Percentiles rank a stretch among this genome's conserved stretches.
phyloP scores from a whole-genome alignment of 2,113 vertebrate genomes.

The Aythya baeri region DNA sequence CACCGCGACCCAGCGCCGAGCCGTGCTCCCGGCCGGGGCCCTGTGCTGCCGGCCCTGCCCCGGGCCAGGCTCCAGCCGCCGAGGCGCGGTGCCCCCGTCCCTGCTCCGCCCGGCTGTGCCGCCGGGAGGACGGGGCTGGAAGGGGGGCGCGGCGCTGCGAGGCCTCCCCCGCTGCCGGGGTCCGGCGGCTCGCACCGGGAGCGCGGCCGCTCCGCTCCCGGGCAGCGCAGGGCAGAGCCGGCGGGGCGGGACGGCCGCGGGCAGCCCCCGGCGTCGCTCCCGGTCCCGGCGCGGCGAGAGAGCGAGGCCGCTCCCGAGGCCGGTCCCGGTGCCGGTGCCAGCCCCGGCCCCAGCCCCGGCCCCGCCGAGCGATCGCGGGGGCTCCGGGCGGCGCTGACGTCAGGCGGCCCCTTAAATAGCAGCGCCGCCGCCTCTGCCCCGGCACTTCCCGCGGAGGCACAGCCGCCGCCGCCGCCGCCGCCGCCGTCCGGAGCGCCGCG shows the following conservation, averaged over 20 bases:
- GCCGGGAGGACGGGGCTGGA: neutral
- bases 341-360: neutral
- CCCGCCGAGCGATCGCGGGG: slow-evolving; percentile 24
- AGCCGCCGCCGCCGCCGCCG: neutral
- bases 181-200: no score
- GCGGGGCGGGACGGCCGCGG: neutral
- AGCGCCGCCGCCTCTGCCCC: slow-evolving; percentile 56
- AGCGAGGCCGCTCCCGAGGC: neutral
- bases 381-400: slow-evolving; percentile 81
- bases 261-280: neutral
- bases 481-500: neutral
- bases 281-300: neutral
- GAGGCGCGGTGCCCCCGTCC: no score
- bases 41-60: neutral
- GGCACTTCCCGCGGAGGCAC: slow-evolving; percentile 62
- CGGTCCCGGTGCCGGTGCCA: neutral
- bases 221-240: neutral
- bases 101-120: no score
- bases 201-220: no score
- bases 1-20: neutral
- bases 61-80: neutral
- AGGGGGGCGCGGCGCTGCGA: no score
- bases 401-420: slow-evolving; percentile 86
- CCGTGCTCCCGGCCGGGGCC: neutral
- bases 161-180: no score